A percentile compares a stretch with the other conserved stretches of the same genome.
Conservation (phyloP, 2,113 vertebrate species). For the Cottus gobio region DNA sequence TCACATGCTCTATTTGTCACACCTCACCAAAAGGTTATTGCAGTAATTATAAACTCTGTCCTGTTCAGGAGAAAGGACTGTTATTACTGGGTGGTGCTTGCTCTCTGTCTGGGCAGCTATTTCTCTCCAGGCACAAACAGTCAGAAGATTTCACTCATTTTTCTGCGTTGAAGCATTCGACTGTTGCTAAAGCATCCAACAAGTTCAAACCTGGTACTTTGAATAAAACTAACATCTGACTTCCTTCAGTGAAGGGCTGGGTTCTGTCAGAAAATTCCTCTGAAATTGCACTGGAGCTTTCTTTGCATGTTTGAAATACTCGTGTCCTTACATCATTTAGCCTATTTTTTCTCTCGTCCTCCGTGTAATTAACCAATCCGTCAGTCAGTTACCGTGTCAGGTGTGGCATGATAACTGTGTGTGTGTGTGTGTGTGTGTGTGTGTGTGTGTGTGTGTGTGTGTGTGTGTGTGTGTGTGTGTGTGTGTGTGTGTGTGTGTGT, state of each 20-base stretch:
- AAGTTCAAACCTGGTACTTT: constrained; percentile 68
- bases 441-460: constrained; percentile 17
- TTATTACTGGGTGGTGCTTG: constrained; percentile 44
- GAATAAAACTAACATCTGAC: constrained; percentile 66
- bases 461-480: constrained; percentile 11
- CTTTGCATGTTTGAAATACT: constrained; percentile 70
- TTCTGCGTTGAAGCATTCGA: constrained; percentile 42
- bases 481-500: constrained; percentile 11
- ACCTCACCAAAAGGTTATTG: background rate
- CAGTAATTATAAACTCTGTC: constrained; percentile 23
- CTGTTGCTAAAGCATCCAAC: constrained; percentile 54
- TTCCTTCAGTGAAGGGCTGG: constrained; percentile 53
- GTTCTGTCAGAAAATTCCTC: constrained; percentile 63
- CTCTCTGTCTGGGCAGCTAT: constrained; percentile 58
- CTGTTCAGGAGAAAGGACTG: constrained; percentile 36
- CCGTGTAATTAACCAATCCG: constrained; percentile 52
- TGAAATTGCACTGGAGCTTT: constrained; percentile 52
- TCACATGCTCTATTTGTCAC: constrained; percentile 8
- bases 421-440: constrained; percentile 1
- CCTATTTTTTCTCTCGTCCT: constrained; percentile 32
- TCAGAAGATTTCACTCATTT: constrained; percentile 41
- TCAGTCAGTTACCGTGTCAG: constrained; percentile 48
- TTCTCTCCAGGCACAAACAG: constrained; percentile 52
- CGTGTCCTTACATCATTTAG: constrained; percentile 64
- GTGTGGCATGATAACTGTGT: constrained; percentile 34